Base-by-base conservation (phyloP, 2,888 invertebrate species). In the Lordiphosa fenestrarum region DNA sequence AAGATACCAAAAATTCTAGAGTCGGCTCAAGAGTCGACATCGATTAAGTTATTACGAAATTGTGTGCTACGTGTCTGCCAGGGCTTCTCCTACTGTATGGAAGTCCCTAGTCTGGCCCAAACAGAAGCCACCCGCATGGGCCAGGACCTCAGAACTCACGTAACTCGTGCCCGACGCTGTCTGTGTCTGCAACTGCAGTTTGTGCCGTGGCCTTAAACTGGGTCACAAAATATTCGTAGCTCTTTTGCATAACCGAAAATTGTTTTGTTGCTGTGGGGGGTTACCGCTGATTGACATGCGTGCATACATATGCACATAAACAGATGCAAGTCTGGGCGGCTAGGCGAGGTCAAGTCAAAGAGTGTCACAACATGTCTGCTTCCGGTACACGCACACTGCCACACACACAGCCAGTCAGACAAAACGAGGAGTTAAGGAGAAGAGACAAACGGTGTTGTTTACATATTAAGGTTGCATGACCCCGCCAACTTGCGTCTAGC, bases 401-500 rank as follows among this genome's bases (percentile, higher is more conserved):
- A 59, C 46, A 65, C 48, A 53, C 41, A 66, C 42, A 46, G 55
- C 55, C 48, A 65, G 66, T 58, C 66, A 62, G 59, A 69, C 71
- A 60, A 36, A 62, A 42, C 56, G 61, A 23, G 39, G 19, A 21
- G 48, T 15, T 46, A 23, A 25, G 25, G 33, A 10, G 40, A 10
- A 71, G 68, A 71, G 72, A 63, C 60, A 73, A 67, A 64, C 67
- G 78, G 77, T 84, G 83, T 87, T 87, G 87, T 87, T 87, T 87
- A 86, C 86, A 75, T 74, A 83, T 86, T 86, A 85, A 87, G 86
- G 83, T 86, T 87, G 86, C 85, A 87, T 86, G 87, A 87, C 86
- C 81, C 85, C 78, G 73, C 59, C 63, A 67, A 69, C 35, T 47
- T 37, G 36, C 41, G 41, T 39, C 35, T 47, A 36, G 37, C 46